Evolutionary conservation across 2,113 vertebrate species (phyloP), one percentile per base, ranked within the genome.

Genomic region (Prionailurus viverrinus): DNA sequence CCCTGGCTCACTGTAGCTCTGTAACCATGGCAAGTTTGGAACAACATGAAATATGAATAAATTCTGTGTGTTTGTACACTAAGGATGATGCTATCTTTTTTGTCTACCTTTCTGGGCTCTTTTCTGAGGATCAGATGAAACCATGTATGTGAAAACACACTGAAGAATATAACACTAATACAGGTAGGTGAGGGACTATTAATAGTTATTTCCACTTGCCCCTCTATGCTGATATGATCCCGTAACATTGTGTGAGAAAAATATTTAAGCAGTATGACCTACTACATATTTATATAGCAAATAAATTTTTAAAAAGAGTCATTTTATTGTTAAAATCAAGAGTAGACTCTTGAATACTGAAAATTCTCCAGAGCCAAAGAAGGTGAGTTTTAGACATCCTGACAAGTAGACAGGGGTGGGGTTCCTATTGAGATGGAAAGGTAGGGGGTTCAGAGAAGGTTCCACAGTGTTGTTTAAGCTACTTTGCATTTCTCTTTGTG

Each of bases 251-350:
- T 91, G 21, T 78, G 27, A 81, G 65, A 82, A 81, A 93, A 79
- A 93, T n/a, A 79, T 79, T 61, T 66, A 65, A 95, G 36, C 31
- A 76, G 41, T 81, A 31, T 88, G 45, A 68, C 13, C 36, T 92
- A 5, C 15, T 91, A 4, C 16, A 27, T 92, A 33, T 94, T 92
- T 97, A 91, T 51, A 36, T 11, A 81, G 71, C 29, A 94, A 71
- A 68, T 76, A 82, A n/a, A 41, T 76, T 31, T 73, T 73, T 55
- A 68, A 81, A 97, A 91, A 16, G 33, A 96, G 41, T 45, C 19
- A 36, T 93, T 87, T 89, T 93, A 61, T 80, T 93, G 33, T 94
- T 83, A 33, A 27, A 23, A 80, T 71, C 90, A 91, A 79, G 41
- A 81, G 41, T 87, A 27, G n/a, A 68, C 25, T 84, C 15, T 45